Conservation (phyloP, 2,888 invertebrate species). For the Cotesia congregata region DNA sequence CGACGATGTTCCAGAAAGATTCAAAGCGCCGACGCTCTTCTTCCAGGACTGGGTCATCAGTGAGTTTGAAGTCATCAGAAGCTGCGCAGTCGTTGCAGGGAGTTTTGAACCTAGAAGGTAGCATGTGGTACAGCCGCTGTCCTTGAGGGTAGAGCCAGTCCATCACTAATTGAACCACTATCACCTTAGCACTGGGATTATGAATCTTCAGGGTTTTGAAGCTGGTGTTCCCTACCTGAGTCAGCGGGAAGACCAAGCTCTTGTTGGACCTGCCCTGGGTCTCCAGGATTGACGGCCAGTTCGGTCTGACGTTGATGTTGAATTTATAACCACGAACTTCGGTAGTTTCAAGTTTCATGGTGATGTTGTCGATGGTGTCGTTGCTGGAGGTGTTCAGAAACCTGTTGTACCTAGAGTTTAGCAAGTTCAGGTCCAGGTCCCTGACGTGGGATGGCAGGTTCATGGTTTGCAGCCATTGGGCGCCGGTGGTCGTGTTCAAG, state of each 20-base stretch:
- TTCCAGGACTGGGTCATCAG: slow-evolving; percentile 42
- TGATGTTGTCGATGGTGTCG: slow-evolving; percentile 74
- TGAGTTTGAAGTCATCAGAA: slow-evolving; percentile 60
- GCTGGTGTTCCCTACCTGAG: slow-evolving; percentile 80
- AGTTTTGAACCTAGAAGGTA: slow-evolving; percentile 70
- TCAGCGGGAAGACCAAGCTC: slow-evolving; percentile 77
- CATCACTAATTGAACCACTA: slow-evolving; percentile 83
- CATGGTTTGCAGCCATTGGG: slow-evolving; percentile 79
- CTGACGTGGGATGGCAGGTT: slow-evolving; percentile 77
- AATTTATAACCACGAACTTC: slow-evolving; percentile 79
- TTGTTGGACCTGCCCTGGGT: slow-evolving; percentile 65
- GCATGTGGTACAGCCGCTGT: slow-evolving; percentile 72
- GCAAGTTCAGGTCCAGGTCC: slow-evolving; percentile 80
- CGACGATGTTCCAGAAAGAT: slow-evolving; percentile 57
- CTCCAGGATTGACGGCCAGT: slow-evolving; percentile 76
- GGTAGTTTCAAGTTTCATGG: slow-evolving; percentile 83
- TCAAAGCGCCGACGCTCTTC: slow-evolving; percentile 55
- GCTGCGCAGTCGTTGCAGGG: slow-evolving; percentile 59
- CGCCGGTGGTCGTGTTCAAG: slow-evolving; percentile 75
- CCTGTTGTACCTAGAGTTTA: slow-evolving; percentile 76
- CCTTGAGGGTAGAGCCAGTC: slow-evolving; percentile 80
- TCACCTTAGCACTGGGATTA: slow-evolving; percentile 81
- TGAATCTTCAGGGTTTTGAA: slow-evolving; percentile 77
- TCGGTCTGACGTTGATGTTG: slow-evolving; percentile 77
- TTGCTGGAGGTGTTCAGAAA: slow-evolving; percentile 73